Base-by-base conservation (phyloP, 2,888 invertebrate species). In the Frankliniella intonsa region DNA sequence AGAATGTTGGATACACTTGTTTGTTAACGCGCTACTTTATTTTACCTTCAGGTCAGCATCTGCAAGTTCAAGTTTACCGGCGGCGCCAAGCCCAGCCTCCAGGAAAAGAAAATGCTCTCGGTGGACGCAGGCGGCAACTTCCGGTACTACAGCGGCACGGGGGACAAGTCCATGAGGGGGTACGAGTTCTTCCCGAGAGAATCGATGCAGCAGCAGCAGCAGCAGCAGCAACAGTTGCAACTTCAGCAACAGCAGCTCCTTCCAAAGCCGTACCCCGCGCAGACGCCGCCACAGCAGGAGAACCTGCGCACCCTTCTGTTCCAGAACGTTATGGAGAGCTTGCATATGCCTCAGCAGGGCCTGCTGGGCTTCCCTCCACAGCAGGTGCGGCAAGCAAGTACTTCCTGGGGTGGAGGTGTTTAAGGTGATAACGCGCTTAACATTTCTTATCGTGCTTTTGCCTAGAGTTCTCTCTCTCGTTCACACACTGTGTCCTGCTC, bases 51-150 rank as follows among this genome's bases (percentile, higher is more conserved):
- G 84, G 96, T 95, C 79, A 94, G 94, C 87, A 97, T 97, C 86
- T 97, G 97, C 87, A 97, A 97, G 88, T 97, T 97, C 87, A 97
- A 97, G 87, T 96, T 97, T 87, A 96, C 96, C 0, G 96, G 96
- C 0, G 97, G 97, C 0, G 95, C 95, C 0, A 95, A 95, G 84
- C 97, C 97, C 0, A 93, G 93, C 83, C 87, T 97, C 81, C 95
- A 97, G 87, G 96, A 97, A 86, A 97, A 97, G 88, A 97, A 97
- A 88, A 96, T 96, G 92, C 90, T 97, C 0, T 95, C 95, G 0
- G 95, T 97, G 0, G 96, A 96, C 87, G 93, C 95, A 0, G 95
- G 95, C 1, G 96, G 96, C 0, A 96, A 96, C 86, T 95, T 96
- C 85, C 89, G 94, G 50, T 96, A 95, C 86, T 96, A 95, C 88